Evolutionary conservation across 2,113 vertebrate genomes (phyloP).

Genomic region (Empidonax alnorum): DNA sequence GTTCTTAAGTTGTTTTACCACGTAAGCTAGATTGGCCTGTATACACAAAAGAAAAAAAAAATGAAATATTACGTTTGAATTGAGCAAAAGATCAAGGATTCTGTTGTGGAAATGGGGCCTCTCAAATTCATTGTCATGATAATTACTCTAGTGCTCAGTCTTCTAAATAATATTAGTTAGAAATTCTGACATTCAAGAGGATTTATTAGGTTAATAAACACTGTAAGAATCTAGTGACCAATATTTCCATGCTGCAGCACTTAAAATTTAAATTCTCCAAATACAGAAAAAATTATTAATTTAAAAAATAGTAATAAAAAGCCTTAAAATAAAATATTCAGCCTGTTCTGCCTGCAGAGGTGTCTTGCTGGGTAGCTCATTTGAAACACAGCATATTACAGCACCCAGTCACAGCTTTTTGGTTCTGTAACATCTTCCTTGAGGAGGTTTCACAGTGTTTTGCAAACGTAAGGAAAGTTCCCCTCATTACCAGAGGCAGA

Average conservation of each 20-base stretch:
- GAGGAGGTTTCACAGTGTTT: constrained; percentile 16
- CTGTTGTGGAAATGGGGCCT: background rate
- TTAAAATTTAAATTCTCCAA: background rate
- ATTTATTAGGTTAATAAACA: background rate
- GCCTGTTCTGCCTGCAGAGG: background rate
- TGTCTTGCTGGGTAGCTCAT: background rate
- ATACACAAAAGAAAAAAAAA: background rate
- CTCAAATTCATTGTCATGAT: background rate
- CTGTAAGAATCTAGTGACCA: background rate
- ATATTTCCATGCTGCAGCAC: background rate
- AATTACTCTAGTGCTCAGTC: background rate
- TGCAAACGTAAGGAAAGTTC: background rate
- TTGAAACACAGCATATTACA: background rate
- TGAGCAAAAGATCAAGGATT: background rate
- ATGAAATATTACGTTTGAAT: background rate
- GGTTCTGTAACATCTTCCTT: background rate
- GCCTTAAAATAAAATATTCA: background rate
- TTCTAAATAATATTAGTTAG: background rate
- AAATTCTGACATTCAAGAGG: background rate
- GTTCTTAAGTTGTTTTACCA: background rate
- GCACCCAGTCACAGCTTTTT: background rate
- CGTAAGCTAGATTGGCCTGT: background rate
- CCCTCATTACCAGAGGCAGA: constrained; percentile 13
- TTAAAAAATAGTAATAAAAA: background rate
- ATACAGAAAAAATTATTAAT: background rate